Percentiles rank a stretch among this genome's conserved stretches.
Conservation (phyloP, 2,888 invertebrate genomes). For the Diarsia brunnea region DNA sequence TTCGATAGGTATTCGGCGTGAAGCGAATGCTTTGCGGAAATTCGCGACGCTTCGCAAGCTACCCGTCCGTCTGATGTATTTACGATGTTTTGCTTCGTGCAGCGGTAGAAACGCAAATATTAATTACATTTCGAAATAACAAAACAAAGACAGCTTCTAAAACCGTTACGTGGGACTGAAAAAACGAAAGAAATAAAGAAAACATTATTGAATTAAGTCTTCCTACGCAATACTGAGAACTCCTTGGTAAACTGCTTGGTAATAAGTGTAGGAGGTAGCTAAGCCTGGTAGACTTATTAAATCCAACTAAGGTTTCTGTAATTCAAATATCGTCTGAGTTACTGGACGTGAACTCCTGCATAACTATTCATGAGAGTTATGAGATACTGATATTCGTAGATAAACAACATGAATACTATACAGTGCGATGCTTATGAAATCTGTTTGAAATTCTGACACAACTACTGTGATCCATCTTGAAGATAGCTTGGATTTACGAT, state of each 20-base stretch:
- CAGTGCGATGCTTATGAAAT: conserved; percentile 13
- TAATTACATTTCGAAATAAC: conserved; percentile 6
- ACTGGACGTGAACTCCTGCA: conserved; percentile 26
- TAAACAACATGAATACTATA: conserved; percentile 21
- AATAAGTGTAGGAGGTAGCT: conserved; percentile 35
- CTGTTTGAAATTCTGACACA: conserved; percentile 15
- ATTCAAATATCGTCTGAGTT: conserved; percentile 34
- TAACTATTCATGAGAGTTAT: conserved; percentile 46
- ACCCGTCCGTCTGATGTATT: conserved; percentile 38
- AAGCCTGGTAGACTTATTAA: conserved; percentile 25
- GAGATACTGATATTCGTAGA: conserved; percentile 32
- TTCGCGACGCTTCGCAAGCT: conserved; percentile 46
- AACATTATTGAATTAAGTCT: conserved; percentile 36
- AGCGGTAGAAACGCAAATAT: conserved; percentile 12
- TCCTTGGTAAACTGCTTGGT: conserved; percentile 16
- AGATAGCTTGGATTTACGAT: conserved; percentile 32
- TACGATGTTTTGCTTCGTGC: conserved; percentile 29
- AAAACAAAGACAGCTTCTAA: conserved; percentile 11
- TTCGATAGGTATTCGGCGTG: conserved; percentile 54
- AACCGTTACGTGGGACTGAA: conserved; percentile 28
- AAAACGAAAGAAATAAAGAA: conserved; percentile 29
- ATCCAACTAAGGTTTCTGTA: conserved; percentile 16
- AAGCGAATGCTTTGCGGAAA: conserved; percentile 64
- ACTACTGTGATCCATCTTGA: conserved; percentile 39
- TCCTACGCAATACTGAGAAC: conserved; percentile 25